phyloP scores from a whole-genome alignment of 2,113 vertebrate genomes.

The Brachyhypopomus occidentalis region DNA sequence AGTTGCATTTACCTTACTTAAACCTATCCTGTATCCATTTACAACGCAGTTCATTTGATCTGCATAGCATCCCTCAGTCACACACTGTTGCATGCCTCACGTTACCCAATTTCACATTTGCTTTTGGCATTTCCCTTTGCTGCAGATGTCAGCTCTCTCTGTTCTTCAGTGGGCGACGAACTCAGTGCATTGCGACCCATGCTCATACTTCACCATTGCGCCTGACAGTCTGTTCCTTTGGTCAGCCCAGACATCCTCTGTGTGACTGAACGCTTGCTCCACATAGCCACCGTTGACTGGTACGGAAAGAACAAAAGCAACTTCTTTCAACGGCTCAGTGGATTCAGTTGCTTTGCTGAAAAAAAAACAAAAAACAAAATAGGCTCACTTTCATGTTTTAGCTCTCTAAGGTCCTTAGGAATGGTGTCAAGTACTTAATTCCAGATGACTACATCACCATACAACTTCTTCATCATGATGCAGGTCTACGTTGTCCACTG shows the following conservation, averaged over 20 bases:
- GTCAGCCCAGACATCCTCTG: neutral
- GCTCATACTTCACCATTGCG: neutral
- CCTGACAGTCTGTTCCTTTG: neutral
- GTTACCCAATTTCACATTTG: neutral
- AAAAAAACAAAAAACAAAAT: conserved; percentile 36
- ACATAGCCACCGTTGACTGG: neutral
- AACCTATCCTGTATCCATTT: no score
- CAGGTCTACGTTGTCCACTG: conserved; percentile 29
- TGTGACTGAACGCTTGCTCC: neutral
- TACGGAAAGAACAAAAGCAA: neutral
- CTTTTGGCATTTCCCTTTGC: neutral
- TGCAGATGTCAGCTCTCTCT: neutral
- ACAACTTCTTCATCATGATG: conserved; percentile 17
- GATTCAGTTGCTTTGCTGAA: conserved; percentile 21
- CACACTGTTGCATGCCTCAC: neutral
- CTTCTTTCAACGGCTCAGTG: conserved; percentile 15
- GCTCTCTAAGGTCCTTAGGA: conserved; percentile 5
- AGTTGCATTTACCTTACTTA: no score
- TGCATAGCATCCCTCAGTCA: no score
- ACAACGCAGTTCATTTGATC: no score
- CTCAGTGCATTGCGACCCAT: neutral
- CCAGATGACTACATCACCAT: conserved; percentile 16
- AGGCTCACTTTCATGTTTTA: neutral
- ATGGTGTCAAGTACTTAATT: conserved; percentile 30
- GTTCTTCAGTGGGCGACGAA: neutral